Evolutionary conservation across 1,140 invertebrate species (phyloP), one percentile per base, ranked within the genome.

Genomic region (Ridgeia piscesae): DNA sequence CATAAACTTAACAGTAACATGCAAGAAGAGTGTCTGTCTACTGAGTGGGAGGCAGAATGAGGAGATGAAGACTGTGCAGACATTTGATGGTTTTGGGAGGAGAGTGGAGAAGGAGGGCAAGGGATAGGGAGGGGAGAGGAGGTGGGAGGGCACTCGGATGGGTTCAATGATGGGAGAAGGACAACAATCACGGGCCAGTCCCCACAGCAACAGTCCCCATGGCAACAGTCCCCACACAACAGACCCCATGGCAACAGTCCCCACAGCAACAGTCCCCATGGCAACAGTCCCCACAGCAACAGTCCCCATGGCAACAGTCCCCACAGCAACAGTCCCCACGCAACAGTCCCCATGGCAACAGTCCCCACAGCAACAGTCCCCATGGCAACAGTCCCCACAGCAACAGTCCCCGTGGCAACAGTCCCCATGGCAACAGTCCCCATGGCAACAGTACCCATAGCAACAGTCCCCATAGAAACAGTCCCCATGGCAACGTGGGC

Each of bases 271-370:
- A 92, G 94, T 92, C n/a, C 95, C 92, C 34, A 89, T 89, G 91
- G 95, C 95, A 94, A 95, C 95, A n/a, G n/a, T n/a, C n/a, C n/a
- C n/a, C n/a, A n/a, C n/a, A 42, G 93, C 94, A 11, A 94, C 94
- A 92, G 94, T 92, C n/a, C 95, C 92, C 34, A 89, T 89, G 91
- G 95, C 95, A 94, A 95, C 95, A 42, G n/a, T n/a, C n/a, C n/a
- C n/a, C n/a, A n/a, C n/a, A n/a, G n/a, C n/a, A n/a, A n/a, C n/a
- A n/a, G n/a, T n/a, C n/a, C n/a, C n/a, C n/a, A n/a, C n/a, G 93
- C 94, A 11, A 94, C 94, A 92, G 94, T 92, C n/a, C 95, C 92
- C 34, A 89, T 89, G 91, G 95, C 95, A 94, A 95, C 95, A n/a
- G n/a, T n/a, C n/a, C n/a, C n/a, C n/a, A n/a, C n/a, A 42, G 93